A percentile compares a stretch with the other conserved stretches of the same genome.
These are phyloP conservation scores for Andrena minutula DNA, from an alignment of 2,888 invertebrate species.

Conservation along the genomic window DNA sequence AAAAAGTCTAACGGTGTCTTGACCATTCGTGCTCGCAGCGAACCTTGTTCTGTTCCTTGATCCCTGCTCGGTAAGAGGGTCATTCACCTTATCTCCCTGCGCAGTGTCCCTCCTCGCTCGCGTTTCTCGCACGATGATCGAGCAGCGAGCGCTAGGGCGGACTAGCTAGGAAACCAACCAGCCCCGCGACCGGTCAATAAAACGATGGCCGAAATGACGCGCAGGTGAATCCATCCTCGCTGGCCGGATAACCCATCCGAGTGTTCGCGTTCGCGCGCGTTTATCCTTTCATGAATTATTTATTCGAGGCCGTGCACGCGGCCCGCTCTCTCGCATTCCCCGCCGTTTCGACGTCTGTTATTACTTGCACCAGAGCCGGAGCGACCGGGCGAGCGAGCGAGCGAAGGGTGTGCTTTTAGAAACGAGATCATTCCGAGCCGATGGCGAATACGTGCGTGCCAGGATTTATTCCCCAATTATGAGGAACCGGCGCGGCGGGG, in stretches of 20 bases:
- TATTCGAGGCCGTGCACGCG: conserved; percentile 48
- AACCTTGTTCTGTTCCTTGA: no score
- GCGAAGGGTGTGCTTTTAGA: conserved; percentile 41
- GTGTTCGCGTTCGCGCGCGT: conserved; percentile 23
- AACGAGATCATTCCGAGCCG: conserved; percentile 52
- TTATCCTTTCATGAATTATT: conserved; percentile 64
- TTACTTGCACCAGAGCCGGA: conserved; percentile 45
- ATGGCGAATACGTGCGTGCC: conserved; percentile 31
- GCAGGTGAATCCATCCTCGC: conserved; percentile 38
- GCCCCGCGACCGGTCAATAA: neutral
- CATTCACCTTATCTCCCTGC: no score
- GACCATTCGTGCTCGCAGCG: no score
- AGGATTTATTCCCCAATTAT: conserved; percentile 60
- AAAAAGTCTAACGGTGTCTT: no score
- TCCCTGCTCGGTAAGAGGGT: no score
- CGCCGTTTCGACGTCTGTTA: conserved; percentile 55
- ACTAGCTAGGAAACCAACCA: no score
- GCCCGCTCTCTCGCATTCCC: conserved; percentile 52
- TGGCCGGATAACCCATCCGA: conserved; percentile 38
- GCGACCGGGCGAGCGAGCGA: conserved; percentile 8
- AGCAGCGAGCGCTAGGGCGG: no score
- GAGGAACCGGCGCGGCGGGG: conserved; percentile 13
- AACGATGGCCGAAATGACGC: conserved; percentile 16
- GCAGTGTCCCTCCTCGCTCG: no score
- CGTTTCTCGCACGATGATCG: no score